These are phyloP conservation scores for Neocrepidodera transversa DNA, from an alignment of 2,888 invertebrate genomes.

Conservation along the genomic window DNA sequence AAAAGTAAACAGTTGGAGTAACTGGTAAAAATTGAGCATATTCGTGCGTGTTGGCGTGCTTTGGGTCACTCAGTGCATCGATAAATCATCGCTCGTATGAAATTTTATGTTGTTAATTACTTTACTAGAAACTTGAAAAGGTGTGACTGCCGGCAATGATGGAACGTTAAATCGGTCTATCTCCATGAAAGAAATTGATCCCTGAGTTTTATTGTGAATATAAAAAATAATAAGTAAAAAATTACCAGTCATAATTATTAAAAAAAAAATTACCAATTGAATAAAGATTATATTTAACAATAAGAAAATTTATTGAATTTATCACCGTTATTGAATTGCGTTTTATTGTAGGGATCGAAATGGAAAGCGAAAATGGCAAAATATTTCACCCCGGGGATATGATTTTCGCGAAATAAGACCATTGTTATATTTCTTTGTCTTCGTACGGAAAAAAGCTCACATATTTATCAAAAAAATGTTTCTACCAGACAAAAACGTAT, in stretches of 20 bases:
- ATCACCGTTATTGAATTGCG: constrained; percentile 30
- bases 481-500: not conserved
- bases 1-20: constrained; percentile 32
- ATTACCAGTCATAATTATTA: too few relatives aligned
- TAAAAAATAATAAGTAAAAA: too few relatives aligned
- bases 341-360: constrained; percentile 27
- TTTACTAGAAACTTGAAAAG: constrained; percentile 27
- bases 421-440: constrained; percentile 16
- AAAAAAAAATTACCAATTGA: too few relatives aligned
- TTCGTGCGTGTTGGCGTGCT: constrained; percentile 33
- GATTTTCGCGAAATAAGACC: constrained; percentile 26
- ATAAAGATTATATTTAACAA: constrained; percentile 22
- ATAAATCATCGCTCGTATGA: constrained; percentile 32
- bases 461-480: not conserved
- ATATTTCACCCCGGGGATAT: constrained; percentile 29
- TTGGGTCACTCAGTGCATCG: constrained; percentile 28
- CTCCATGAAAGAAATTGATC: constrained; percentile 2
- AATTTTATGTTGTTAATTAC: constrained; percentile 32
- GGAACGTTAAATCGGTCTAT: constrained; percentile 1
- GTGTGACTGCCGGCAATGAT: constrained; percentile 11
- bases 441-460: not conserved
- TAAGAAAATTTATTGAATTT: constrained; percentile 30
- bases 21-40: constrained; percentile 23
- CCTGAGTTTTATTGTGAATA: too few relatives aligned
- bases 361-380: constrained; percentile 26